These are phyloP conservation scores for Gadopsis marmoratus DNA, from an alignment of 2,797 vertebrate species.

Conservation along the genomic window DNA sequence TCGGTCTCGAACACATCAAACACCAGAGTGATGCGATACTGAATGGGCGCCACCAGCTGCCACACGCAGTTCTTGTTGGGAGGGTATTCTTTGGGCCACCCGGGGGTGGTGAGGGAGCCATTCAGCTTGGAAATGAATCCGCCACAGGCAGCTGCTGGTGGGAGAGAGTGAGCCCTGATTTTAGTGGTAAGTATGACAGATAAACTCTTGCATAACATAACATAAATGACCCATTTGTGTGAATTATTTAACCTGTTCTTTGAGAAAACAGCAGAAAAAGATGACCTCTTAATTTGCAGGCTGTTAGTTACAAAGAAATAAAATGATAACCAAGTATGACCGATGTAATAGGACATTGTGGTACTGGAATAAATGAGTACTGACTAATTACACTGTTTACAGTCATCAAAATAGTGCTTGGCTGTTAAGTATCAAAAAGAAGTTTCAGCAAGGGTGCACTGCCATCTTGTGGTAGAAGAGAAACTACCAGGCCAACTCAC, in stretches of 20 bases:
- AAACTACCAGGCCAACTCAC: background rate
- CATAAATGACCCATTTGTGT: background rate
- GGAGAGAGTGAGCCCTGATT: slow-evolving; percentile 53
- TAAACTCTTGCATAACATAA: background rate
- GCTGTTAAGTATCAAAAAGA: background rate
- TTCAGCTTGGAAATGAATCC: slow-evolving; percentile 96
- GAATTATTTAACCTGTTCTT: background rate
- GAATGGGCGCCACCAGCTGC: slow-evolving; percentile 96
- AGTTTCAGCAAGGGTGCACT: slow-evolving; percentile 7
- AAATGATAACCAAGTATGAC: background rate
- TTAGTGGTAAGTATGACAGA: slow-evolving; percentile 35
- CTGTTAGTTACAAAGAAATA: background rate
- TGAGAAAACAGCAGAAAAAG: background rate
- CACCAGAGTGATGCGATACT: slow-evolving; percentile 95
- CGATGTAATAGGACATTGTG: background rate
- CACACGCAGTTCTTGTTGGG: slow-evolving; percentile 99
- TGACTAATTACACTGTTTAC: background rate
- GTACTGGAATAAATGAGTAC: background rate
- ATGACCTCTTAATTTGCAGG: background rate
- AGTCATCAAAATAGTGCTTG: background rate
- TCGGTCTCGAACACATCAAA: slow-evolving; percentile 97
- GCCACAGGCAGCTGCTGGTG: slow-evolving; percentile 93
- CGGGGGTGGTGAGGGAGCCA: slow-evolving; percentile 95
- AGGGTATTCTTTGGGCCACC: slow-evolving; percentile 97
- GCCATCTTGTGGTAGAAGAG: slow-evolving; percentile 63